phyloP scores from a whole-genome alignment of 2,888 invertebrate genomes.

The Synanthedon andrenaeformis region DNA sequence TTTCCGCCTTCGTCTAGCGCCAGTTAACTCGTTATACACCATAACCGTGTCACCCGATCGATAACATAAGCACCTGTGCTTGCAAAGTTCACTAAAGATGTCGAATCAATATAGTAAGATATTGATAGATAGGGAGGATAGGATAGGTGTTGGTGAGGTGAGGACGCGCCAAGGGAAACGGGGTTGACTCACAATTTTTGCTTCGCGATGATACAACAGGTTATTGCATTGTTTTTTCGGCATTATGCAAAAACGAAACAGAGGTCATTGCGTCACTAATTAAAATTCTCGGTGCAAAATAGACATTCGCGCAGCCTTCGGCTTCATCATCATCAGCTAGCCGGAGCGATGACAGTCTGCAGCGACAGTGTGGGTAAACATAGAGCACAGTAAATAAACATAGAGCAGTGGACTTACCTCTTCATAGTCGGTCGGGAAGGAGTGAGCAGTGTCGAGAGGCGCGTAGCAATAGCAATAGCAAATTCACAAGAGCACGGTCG shows the following conservation, averaged over 20 bases:
- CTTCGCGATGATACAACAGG: conserved; percentile 29
- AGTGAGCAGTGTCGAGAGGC: neutral
- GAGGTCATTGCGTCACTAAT: conserved; percentile 53
- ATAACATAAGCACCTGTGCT: too few relatives aligned
- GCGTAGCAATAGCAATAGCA: too few relatives aligned
- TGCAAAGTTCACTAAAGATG: too few relatives aligned
- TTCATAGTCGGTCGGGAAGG: conserved; percentile 14
- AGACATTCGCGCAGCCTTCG: conserved; percentile 26
- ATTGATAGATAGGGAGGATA: too few relatives aligned
- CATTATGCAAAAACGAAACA: conserved; percentile 36
- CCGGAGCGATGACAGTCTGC: too few relatives aligned
- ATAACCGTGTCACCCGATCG: too few relatives aligned
- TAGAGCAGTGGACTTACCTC: conserved; percentile 25
- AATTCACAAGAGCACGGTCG: conserved; percentile 5
- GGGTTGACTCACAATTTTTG: conserved; percentile 23
- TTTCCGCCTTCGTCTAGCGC: conserved; percentile 19
- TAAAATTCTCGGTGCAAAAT: conserved; percentile 31
- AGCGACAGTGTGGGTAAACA: too few relatives aligned
- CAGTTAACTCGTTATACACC: neutral
- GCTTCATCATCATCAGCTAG: neutral
- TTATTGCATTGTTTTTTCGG: conserved; percentile 39
- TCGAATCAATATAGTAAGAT: too few relatives aligned
- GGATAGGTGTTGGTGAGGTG: too few relatives aligned
- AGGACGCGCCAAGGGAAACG: conserved; percentile 19
- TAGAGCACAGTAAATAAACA: too few relatives aligned